Base-by-base conservation (phyloP, 1,140 invertebrate genomes). In the Anastatus disparis region DNA sequence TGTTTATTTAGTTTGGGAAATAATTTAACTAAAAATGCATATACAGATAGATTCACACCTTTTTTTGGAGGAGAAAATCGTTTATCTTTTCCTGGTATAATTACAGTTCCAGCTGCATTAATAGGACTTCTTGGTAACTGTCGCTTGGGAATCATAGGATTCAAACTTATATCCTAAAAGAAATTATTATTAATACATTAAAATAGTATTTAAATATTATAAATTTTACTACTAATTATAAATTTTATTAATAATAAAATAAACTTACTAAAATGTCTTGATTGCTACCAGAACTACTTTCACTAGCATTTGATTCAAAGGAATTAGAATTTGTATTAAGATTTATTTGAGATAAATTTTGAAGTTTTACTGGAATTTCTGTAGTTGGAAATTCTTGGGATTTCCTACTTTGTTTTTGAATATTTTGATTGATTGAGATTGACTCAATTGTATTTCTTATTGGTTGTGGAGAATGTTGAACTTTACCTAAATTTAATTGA, bases 141-240 rank as follows among this genome's bases (percentile, higher is more conserved):
- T 38, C 38, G 64, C 56, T 62, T 75, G 1, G 80, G 78, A 50
- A 75, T 70, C 78, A 82, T 81, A 20, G 79, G 80, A 65, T 82
- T 65, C 26, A 74, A 74, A n/a, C 20, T 64, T 10, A 48, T 12
- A 35, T 53, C 38, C 69, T 72, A 40, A 24, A 61, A 73, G 35
- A 53, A 63, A 67, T 31, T 35, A n/a, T 17, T 55, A 27, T 17
- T 53, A 35, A 35, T n/a, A 29, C 20, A 53, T 10, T 26, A 29
- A 31, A 29, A n/a, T n/a, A 17, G 4, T 31, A n/a, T n/a, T 29
- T 35, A 22, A 20, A 56, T 56, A 35, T 20, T 48, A 44, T 61
- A 63, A 61, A 59, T 27, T 61, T 6, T 12, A 27, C 1, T n/a
- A n/a, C n/a, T n/a, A n/a, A n/a, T n/a, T n/a, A n/a, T n/a, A n/a